These are phyloP conservation scores for Zoanthus sociatus DNA, from an alignment of 92 coral and sea anemone species.

Conservation along the genomic window DNA sequence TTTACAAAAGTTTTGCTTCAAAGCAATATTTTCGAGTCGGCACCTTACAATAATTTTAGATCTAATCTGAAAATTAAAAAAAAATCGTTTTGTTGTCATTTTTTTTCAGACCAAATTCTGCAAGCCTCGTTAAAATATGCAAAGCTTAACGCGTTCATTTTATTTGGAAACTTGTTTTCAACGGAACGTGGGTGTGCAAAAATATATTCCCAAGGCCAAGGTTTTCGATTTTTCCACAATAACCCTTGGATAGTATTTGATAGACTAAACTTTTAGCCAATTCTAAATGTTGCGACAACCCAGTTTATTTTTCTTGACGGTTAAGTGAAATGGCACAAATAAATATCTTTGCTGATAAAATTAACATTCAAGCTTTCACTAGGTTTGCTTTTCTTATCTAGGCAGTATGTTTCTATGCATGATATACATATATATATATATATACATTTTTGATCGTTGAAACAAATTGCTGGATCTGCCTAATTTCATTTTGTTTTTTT, in stretches of 20 bases:
- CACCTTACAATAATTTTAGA: background rate
- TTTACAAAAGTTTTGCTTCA: background rate
- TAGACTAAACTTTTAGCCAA: background rate
- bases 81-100: background rate
- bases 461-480: background rate
- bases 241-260: background rate
- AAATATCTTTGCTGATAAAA: background rate
- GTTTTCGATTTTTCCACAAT: background rate
- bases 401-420: background rate
- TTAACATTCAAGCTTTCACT: background rate
- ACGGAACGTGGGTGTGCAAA: background rate
- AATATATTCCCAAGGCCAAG: background rate
- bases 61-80: background rate
- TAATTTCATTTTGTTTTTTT: background rate
- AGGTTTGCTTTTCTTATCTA: background rate
- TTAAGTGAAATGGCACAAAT: background rate
- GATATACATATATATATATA: too few species aligned
- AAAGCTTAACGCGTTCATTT: slow-evolving; percentile 14
- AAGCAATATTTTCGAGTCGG: background rate
- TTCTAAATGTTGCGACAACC: background rate
- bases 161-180: background rate
- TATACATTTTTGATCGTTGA: background rate
- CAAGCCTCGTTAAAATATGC: slow-evolving; percentile 22
- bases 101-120: background rate
- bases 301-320: background rate